Conservation (phyloP, 2,888 invertebrate genomes). For the Chesias legatella region DNA sequence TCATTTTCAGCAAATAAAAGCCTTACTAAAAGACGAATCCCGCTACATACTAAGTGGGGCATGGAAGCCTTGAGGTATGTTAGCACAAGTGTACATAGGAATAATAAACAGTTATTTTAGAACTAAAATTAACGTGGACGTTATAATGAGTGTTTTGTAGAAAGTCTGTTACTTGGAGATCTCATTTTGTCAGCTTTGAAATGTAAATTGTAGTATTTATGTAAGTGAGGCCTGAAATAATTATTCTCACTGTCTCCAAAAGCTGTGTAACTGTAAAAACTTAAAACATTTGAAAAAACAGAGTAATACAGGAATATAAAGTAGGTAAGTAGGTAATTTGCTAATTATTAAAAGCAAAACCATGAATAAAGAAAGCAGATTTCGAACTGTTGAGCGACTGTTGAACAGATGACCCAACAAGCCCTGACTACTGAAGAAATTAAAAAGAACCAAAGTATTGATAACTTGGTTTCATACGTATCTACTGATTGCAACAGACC, state of each 20-base stretch:
- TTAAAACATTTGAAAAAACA: too few relatives aligned
- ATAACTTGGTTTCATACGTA: too few relatives aligned
- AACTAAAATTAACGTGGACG: constrained; percentile 26
- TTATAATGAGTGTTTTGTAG: constrained; percentile 18
- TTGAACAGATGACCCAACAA: too few relatives aligned
- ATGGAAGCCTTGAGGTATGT: constrained; percentile 40
- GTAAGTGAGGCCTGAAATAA: not conserved
- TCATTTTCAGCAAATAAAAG: constrained; percentile 2
- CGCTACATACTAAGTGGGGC: constrained; percentile 16
- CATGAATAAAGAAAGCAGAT: too few relatives aligned
- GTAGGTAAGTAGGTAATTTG: too few relatives aligned
- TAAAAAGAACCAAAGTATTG: too few relatives aligned
- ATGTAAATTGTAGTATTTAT: constrained; percentile 1
- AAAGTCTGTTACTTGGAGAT: constrained; percentile 3
- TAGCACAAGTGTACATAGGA: not conserved
- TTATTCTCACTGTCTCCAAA: not conserved
- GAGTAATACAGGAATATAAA: too few relatives aligned
- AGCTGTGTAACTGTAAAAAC: not conserved
- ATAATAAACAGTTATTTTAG: constrained; percentile 2
- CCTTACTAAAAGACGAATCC: constrained; percentile 13
- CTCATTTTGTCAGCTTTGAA: constrained; percentile 3
- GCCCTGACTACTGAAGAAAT: too few relatives aligned
- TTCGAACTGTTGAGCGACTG: too few relatives aligned
- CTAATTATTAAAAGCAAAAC: too few relatives aligned
- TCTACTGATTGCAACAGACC: too few relatives aligned